Evolutionary conservation across 1,140 invertebrate genomes (phyloP).

Genomic region (Diachasma alloeum): DNA sequence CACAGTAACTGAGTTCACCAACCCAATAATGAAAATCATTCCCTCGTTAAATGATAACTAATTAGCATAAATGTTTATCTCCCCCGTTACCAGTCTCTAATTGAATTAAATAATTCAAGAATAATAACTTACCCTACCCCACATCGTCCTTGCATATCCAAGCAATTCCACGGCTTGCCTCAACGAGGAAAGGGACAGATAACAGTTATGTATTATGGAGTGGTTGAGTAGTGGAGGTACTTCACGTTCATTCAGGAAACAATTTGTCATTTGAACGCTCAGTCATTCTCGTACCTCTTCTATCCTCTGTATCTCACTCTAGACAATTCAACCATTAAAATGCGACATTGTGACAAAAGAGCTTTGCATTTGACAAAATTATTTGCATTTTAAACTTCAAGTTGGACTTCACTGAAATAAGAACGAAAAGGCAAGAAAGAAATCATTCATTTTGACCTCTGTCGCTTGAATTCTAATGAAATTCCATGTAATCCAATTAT

Average conservation of each 20-base stretch:
- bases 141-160: neutral
- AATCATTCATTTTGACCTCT: too few relatives aligned
- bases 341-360: conserved; percentile 14
- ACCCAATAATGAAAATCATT: neutral
- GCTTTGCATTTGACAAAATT: conserved; percentile 15
- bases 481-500: too few relatives aligned
- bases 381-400: neutral
- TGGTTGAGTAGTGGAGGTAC: conserved; percentile 10
- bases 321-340: conserved; percentile 11
- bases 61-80: too few relatives aligned
- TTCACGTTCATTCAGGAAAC: conserved; percentile 30
- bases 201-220: conserved; percentile 14
- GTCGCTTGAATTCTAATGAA: too few relatives aligned
- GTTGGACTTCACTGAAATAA: too few relatives aligned
- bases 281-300: conserved; percentile 10
- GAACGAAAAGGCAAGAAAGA: too few relatives aligned
- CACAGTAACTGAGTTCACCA: neutral
- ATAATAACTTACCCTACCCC: neutral
- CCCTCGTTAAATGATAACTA: neutral
- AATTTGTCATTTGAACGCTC: conserved; percentile 31
- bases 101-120: neutral
- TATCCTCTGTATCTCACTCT: conserved; percentile 2
- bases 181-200: conserved; percentile 13
- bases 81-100: too few relatives aligned
- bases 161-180: neutral